Evolutionary conservation across 2,113 vertebrate genomes (phyloP), one percentile per base, ranked within the genome.

Genomic region (Oceanodroma tethys): DNA sequence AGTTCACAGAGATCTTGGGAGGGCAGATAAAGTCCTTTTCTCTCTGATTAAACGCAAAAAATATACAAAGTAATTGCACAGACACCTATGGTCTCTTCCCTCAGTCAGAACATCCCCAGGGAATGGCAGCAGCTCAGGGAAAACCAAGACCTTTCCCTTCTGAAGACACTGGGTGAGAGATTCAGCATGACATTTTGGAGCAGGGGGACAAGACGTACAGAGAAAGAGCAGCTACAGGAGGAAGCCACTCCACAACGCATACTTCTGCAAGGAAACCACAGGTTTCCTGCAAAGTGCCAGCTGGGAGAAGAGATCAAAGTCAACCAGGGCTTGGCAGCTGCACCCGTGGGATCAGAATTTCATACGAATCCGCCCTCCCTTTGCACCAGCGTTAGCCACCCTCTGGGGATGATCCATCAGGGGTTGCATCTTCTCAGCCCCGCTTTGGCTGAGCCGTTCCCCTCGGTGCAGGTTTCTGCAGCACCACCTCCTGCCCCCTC

Each of bases 221-320:
- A 78, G 71, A 32, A 66, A 19, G 62, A 58, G 42, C 47, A 78
- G 88, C 52, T 62, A 45, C 20, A 29, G 40, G 52, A 70, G 48
- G 67, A 80, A 88, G 72, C 88, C 56, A 87, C 42, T 63, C 67
- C 42, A 70, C 79, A 72, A 23, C 9, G 4, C 12, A 34, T 1
- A 25, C 10, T 74, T 30, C 74, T 60, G 59, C 36, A 70, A 50
- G 80, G 90, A 96, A 93, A 82, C 36, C 68, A 71, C 59, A 26
- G 70, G 79, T 66, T 96, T 94, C 89, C 94, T 81, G 63, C 50
- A 16, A 83, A 95, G 7, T 53, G 34, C 80, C 82, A 78, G 72
- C 82, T 80, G 50, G 71, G 59, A 90, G 50, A 81, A 66, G 32
- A 81, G 62, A 90, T 81, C 81, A 89, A 87, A 93, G 88, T 13